Conservation (phyloP, 2,797 vertebrate species). For the Coregonus ussuriensis region DNA sequence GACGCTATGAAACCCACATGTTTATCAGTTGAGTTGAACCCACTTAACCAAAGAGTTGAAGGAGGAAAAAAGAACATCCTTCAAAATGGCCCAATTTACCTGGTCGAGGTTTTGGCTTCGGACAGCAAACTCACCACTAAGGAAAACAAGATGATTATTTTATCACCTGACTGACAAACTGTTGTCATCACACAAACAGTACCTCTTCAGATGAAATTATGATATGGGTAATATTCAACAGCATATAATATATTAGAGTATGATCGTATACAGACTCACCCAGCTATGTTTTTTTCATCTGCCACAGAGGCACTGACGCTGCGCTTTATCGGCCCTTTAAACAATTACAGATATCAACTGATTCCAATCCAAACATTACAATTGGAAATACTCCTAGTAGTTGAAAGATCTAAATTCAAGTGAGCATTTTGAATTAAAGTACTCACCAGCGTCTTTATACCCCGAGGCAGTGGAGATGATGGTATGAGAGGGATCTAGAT, state of each 20-base stretch:
- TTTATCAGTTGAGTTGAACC: not conserved
- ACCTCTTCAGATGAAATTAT: slow-evolving; percentile 3
- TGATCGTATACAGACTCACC: slow-evolving; percentile 52
- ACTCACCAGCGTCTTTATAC: slow-evolving; percentile 61
- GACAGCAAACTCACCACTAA: slow-evolving; percentile 54
- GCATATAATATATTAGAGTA: not conserved
- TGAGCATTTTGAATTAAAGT: not conserved
- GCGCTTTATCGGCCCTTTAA: slow-evolving; percentile 69
- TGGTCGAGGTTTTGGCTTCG: slow-evolving; percentile 76
- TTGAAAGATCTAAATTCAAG: too few species aligned
- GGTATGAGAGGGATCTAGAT: slow-evolving; percentile 55
- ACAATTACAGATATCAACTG: slow-evolving; percentile 1
- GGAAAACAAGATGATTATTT: not conserved
- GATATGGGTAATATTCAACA: not conserved
- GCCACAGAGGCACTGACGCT: slow-evolving; percentile 66
- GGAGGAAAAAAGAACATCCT: not conserved
- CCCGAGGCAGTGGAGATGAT: slow-evolving; percentile 55
- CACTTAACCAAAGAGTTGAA: not conserved
- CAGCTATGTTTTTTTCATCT: slow-evolving; percentile 56
- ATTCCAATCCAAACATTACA: not conserved
- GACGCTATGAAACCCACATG: slow-evolving; percentile 62
- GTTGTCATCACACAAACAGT: not conserved
- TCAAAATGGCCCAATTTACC: slow-evolving; percentile 63
- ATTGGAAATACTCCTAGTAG: not conserved
- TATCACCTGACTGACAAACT: not conserved